phyloP scores from a whole-genome alignment of 2,797 vertebrate genomes.

The Enteromius thamalakanensis region DNA sequence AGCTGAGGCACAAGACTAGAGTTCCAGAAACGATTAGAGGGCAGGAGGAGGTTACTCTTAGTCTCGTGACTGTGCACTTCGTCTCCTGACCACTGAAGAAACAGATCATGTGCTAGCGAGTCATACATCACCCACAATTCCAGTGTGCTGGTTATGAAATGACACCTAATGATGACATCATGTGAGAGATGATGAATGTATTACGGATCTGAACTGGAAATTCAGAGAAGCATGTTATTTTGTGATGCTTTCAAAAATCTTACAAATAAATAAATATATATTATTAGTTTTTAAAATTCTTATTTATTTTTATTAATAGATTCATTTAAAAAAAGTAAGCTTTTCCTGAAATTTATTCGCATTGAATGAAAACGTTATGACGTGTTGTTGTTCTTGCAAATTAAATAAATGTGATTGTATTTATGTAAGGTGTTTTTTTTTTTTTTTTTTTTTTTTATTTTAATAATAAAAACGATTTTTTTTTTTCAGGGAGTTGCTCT shows the following conservation, averaged over 20 bases:
- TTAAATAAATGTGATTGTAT: neutral
- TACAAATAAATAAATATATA: no score
- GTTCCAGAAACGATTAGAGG: slow-evolving; percentile 71
- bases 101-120: slow-evolving; percentile 69
- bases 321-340: no score
- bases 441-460: neutral
- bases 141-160: slow-evolving; percentile 20
- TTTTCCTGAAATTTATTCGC: neutral
- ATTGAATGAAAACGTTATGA: neutral
- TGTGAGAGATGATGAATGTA: neutral
- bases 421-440: neutral
- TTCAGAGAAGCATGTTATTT: neutral
- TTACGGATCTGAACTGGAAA: neutral
- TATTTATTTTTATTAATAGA: no score
- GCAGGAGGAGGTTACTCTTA: slow-evolving; percentile 42
- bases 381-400: neutral
- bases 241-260: neutral
- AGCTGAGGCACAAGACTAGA: slow-evolving; percentile 70
- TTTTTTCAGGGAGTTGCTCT: neutral
- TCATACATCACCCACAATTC: slow-evolving; percentile 2
- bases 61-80: slow-evolving; percentile 70
- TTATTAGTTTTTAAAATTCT: no score
- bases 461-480: neutral
- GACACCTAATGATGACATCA: neutral
- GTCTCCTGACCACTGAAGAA: slow-evolving; percentile 57